Base-by-base conservation (phyloP, 2,888 invertebrate genomes). In the Drosophila maculinotata region DNA sequence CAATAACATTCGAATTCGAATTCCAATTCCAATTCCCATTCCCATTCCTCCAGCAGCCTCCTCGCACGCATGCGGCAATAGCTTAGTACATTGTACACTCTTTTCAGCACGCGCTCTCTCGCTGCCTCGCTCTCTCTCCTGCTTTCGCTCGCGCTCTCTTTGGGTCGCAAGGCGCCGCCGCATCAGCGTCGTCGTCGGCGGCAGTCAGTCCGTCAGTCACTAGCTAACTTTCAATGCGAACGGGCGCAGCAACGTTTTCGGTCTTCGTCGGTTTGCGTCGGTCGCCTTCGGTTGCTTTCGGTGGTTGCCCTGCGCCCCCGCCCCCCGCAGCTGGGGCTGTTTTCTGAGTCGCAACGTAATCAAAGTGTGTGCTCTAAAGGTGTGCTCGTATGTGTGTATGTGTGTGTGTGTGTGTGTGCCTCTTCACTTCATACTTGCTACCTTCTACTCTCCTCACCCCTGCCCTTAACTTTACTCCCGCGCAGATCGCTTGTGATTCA, bases 141-240 rank as follows among this genome's bases (percentile, higher is more conserved):
- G 51, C 57, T 45, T 56, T 51, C 66, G 20, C 39, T 45, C 25
- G 10, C 38, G 36, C 30, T 44, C 39, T 53, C 38, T 63, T 30
- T 30, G 44, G 33, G 63, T 56, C 56, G 70, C 69, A 42, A 44
- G 67, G 54, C 65, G 35, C 35, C 36, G 41, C 23, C 47, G 14
- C 39, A 9, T 7, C 58, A 52, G 25, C 39, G 44, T 51, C 36
- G 42, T 48, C 44, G 26, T 47, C 45, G 39, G 17, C 33, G 63
- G 38, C 49, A n/a, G 54, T 33, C 54, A n/a, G 53, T 14, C 47
- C 52, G 62, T 76, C 71, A 81, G 86, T 81, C 74, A 66, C 41
- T 59, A 52, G 58, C 67, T 58, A 81, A 83, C 83, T 68, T 76
- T 79, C 86, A 69, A 86, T 79, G 86, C 52, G 86, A 76, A 71